Base-by-base conservation (phyloP, 2,797 vertebrate species). In the Clarias fuscus region DNA sequence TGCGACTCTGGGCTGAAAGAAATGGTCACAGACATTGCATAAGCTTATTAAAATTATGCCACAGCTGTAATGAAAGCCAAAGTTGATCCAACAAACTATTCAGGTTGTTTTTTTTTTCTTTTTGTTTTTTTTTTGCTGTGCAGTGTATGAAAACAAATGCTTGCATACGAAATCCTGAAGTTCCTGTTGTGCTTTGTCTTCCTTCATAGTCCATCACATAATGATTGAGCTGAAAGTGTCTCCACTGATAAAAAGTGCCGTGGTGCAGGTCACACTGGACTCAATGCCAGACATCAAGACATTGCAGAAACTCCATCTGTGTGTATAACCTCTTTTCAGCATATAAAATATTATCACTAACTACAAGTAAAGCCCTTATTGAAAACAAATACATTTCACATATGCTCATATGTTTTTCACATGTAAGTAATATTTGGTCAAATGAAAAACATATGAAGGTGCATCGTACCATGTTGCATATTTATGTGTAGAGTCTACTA, bases 161-260 rank as follows among this genome's bases (percentile, higher is more conserved):
- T 56, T 33, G 30, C 20, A 37, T 37, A 7, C 15, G 7, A 85
- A 68, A 53, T 43, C 22, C 6, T 2, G 27, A 70, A 56, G 53
- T 43, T 43, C 2, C 14, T 68, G 5, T 67, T 84, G 33, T n/a
- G 17, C 8, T 83, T 15, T 80, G 30, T 59, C 62, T 1, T 76
- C 62, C 40, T 48, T 64, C 68, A 33, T 43, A 96, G 96, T 90
- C 82, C 91, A 94, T 89, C 96, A 96, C 90, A 92, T 96, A 87
- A 92, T 96, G 90, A 82, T 96, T 89, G 83, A 93, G 88, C 83
- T 96, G 89, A 92, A 94, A 71, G 93, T 95, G 62, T 93, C 91
- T 20, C 87, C 87, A 0, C 90, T 96, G 90, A 91, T 89, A n/a
- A 95, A 91, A 88, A 94, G 91, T 2, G 94, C 94, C 0, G 94